These are phyloP conservation scores for Megatriorchis doriae DNA, from an alignment of 2,113 vertebrate genomes.

Conservation along the genomic window DNA sequence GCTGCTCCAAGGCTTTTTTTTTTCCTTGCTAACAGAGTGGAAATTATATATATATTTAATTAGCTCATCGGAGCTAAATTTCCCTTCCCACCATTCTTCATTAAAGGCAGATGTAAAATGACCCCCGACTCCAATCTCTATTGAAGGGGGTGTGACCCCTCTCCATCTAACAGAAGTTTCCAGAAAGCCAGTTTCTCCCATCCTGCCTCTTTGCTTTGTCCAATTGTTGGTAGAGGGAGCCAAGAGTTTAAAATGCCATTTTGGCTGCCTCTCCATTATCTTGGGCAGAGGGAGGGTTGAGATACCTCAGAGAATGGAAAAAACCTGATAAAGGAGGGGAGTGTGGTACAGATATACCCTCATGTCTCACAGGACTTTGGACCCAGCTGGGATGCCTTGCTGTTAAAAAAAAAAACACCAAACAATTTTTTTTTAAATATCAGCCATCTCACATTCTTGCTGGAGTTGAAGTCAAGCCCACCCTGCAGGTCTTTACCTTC, in stretches of 20 bases:
- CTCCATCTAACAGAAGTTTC: conserved; percentile 25
- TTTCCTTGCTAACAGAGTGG: conserved; percentile 36
- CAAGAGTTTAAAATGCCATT: conserved; percentile 52
- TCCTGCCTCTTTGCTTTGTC: conserved; percentile 59
- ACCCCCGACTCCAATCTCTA: conserved; percentile 52
- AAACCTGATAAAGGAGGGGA: background rate
- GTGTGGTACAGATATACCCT: background rate
- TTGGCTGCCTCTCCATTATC: conserved; percentile 47
- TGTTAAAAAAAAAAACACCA: background rate
- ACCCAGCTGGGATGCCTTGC: background rate
- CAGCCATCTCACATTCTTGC: background rate
- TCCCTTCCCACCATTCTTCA: conserved; percentile 60
- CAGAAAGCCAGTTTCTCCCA: conserved; percentile 55
- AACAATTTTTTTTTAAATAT: background rate
- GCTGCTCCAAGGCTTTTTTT: conserved; percentile 39
- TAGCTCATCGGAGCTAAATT: conserved; percentile 59
- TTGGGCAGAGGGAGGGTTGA: conserved; percentile 31
- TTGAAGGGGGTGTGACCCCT: conserved; percentile 50
- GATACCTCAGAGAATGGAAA: conserved; percentile 39
- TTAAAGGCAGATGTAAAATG: conserved; percentile 57
- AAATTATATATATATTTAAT: conserved; percentile 71
- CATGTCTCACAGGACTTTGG: background rate
- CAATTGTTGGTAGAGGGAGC: conserved; percentile 44
- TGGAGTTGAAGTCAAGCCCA: background rate
- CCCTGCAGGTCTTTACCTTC: background rate